A percentile compares a stretch with the other conserved stretches of the same genome.
phyloP scores from a whole-genome alignment of 2,113 vertebrate species.

The Bucco capensis region DNA sequence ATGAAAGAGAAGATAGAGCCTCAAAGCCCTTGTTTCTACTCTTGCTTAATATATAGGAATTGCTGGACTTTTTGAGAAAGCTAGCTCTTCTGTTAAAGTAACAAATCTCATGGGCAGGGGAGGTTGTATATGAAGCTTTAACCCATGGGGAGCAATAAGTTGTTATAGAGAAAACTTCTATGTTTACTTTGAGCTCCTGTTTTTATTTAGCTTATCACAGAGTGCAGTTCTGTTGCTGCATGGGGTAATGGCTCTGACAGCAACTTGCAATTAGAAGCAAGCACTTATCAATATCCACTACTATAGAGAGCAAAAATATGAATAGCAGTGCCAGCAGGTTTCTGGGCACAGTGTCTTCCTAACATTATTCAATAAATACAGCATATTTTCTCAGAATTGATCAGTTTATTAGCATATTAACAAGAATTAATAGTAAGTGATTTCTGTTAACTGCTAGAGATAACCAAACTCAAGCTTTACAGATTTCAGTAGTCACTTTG shows the following conservation, averaged over 20 bases:
- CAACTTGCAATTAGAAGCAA: not conserved
- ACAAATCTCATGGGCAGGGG: not conserved
- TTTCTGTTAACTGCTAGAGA: slow-evolving; percentile 48
- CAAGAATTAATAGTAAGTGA: slow-evolving; percentile 50
- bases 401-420: slow-evolving; percentile 68
- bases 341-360: not conserved
- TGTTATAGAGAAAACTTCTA: not conserved
- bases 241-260: not conserved
- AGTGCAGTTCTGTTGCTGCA: not conserved
- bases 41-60: not conserved
- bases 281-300: not conserved
- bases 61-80: not conserved
- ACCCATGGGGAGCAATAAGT: not conserved
- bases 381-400: slow-evolving; percentile 49
- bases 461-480: slow-evolving; percentile 57
- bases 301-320: not conserved
- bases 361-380: slow-evolving; percentile 41
- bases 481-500: slow-evolving; percentile 46
- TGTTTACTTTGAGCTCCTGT: not conserved
- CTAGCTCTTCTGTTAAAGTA: not conserved
- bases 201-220: not conserved
- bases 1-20: not conserved
- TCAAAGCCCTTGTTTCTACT: not conserved
- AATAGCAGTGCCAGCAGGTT: not conserved
- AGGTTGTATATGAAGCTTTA: not conserved